phyloP scores from a whole-genome alignment of 2,797 vertebrate species.

The Eulemur albifrons region DNA sequence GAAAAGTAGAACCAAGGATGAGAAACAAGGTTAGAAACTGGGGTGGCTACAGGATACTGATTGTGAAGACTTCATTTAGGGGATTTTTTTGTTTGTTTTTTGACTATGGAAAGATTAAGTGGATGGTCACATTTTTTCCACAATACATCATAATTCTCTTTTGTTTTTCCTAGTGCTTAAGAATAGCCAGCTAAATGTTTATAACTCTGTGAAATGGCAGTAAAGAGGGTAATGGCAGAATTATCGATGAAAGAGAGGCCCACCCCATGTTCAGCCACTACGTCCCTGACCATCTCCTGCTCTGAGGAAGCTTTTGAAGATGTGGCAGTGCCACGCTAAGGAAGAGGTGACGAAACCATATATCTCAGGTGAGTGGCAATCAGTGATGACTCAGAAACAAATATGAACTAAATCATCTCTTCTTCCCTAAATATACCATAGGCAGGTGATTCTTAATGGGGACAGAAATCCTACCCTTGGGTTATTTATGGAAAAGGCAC shows the following conservation, averaged over 20 bases:
- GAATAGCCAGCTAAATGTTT: not conserved
- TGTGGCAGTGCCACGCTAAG: no score
- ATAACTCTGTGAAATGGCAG: not conserved
- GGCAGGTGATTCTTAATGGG: not conserved
- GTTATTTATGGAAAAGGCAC: not conserved
- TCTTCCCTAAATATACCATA: not conserved
- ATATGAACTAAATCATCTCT: not conserved
- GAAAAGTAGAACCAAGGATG: not conserved
- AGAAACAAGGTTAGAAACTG: not conserved
- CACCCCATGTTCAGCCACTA: not conserved
- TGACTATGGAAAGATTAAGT: not conserved
- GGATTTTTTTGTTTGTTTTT: not conserved
- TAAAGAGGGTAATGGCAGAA: not conserved
- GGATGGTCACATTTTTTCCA: not conserved
- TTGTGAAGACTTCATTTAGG: not conserved
- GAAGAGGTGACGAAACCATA: accelerated
- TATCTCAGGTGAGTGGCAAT: not conserved
- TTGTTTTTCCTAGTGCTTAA: not conserved
- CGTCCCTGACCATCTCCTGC: not conserved
- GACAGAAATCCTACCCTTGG: not conserved
- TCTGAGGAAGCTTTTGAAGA: not conserved
- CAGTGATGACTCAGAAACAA: not conserved
- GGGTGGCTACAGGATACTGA: not conserved
- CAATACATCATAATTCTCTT: not conserved
- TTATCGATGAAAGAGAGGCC: not conserved